Evolutionary conservation across 1,140 invertebrate species (phyloP), one percentile per base, ranked within the genome.

Genomic region (Drosophila auraria): DNA sequence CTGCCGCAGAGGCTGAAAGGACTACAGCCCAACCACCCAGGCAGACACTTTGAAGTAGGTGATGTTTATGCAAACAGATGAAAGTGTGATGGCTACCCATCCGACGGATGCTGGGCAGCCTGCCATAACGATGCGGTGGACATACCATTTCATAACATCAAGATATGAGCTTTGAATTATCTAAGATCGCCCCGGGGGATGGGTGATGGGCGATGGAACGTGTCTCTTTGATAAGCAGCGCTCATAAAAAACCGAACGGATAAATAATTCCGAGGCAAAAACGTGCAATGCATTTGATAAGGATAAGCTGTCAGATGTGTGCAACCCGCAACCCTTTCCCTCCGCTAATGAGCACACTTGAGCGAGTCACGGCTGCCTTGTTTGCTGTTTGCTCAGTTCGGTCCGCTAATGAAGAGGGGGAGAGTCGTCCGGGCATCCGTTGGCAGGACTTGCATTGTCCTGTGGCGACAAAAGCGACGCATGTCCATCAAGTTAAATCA

Each of bases 91-190:
- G 27, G 25, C 7, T 12, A 36, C 17, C 15, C 15, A 38, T 30
- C 64, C 47, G 36, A 15, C 49, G 84, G 84, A 87, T 64, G 83
- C 83, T 87, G 83, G 59, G 51, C 42, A 51, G 42, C 27, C 57
- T 74, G 45, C 61, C 63, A 72, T 75, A 80, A 73, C 54, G 56
- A 47, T 57, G 75, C 62, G 77, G 59, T 79, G 66, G 76, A 79
- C 76, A 63, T 63, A 64, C 81, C 75, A 74, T 81, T 78, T 81
- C 74, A 79, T 84, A 84, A 82, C 66, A 89, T 89, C 86, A 65
- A 91, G 86, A 91, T 90, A 90, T 86, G 82, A 90, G 86, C 79
- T 91, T 90, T 90, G 79, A 80, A 91, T 91, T 90, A 82, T 89
- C 70, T 62, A 20, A 33, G 58, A 68, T 74, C 44, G 70, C 77